These are phyloP conservation scores for Caenorhabditis sulstoni DNA, from an alignment of 2,888 invertebrate species.

Conservation along the genomic window DNA sequence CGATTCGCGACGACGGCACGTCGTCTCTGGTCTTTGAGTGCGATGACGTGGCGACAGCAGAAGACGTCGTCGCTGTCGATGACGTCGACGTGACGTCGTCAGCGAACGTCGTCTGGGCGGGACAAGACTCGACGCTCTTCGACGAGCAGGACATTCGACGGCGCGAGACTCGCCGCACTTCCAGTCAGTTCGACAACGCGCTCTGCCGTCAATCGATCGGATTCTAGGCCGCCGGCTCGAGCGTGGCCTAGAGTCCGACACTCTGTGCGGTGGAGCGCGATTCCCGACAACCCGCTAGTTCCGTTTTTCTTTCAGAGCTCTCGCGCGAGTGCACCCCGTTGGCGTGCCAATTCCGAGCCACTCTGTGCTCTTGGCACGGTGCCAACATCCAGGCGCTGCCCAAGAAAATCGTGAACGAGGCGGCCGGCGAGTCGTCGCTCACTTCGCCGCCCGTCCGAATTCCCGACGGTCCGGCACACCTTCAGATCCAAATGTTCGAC, in stretches of 20 bases:
- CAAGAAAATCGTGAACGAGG: constrained; percentile 48
- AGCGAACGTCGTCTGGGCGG: constrained; percentile 45
- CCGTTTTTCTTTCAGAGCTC: constrained; percentile 3
- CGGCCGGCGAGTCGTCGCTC: constrained; percentile 34
- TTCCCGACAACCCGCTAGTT: too few species aligned
- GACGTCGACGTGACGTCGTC: constrained; percentile 44
- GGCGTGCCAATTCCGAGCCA: constrained; percentile 25
- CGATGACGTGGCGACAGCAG: constrained; percentile 30
- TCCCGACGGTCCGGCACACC: constrained; percentile 7
- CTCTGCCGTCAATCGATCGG: too few species aligned
- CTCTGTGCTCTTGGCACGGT: constrained; percentile 24
- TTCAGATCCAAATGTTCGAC: constrained; percentile 46
- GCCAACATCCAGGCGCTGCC: constrained; percentile 46
- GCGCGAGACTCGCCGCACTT: constrained; percentile 40
- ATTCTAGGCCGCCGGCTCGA: too few species aligned
- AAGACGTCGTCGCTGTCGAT: constrained; percentile 53
- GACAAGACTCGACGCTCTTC: constrained; percentile 50
- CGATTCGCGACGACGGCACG: constrained; percentile 14
- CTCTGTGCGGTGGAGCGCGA: too few species aligned
- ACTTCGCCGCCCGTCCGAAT: constrained; percentile 28
- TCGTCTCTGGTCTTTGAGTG: constrained; percentile 31
- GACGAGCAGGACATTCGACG: constrained; percentile 42
- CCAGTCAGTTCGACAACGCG: constrained; percentile 7
- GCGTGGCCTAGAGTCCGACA: too few species aligned
- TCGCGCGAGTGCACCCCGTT: constrained; percentile 28